These are phyloP conservation scores for roundworm (Caenorhabditis elegans) DNA, from an alignment of 1,140 invertebrate species.

Conservation along the genomic window DNA sequence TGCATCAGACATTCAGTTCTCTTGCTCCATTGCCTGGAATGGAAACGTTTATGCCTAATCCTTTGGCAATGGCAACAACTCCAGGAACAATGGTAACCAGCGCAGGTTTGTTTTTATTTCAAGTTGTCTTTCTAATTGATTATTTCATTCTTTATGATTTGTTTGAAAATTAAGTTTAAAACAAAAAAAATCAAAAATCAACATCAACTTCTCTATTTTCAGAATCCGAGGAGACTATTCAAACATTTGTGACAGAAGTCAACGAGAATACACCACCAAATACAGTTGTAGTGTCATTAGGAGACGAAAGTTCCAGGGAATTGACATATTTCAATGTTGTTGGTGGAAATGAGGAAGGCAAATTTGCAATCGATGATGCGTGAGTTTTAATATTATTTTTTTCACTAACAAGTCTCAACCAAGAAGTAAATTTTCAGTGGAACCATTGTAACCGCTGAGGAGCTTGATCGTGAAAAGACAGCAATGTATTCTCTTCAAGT, in stretches of 20 bases:
- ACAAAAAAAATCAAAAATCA: no score
- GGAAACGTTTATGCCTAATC: slow-evolving; percentile 45
- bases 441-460: slow-evolving; percentile 49
- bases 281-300: slow-evolving; percentile 58
- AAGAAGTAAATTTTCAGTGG: slow-evolving; percentile 49
- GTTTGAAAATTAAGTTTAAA: no score
- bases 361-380: slow-evolving; percentile 60
- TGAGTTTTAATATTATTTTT: slow-evolving; percentile 44
- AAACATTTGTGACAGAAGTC: slow-evolving; percentile 59
- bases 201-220: no score
- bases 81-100: slow-evolving; percentile 15
- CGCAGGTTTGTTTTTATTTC: slow-evolving; percentile 1
- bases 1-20: neutral
- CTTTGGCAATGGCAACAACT: slow-evolving; percentile 22
- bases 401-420: slow-evolving; percentile 8
- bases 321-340: slow-evolving; percentile 54
- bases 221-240: slow-evolving; percentile 48
- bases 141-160: no score
- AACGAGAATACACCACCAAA: slow-evolving; percentile 60
- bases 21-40: slow-evolving; percentile 37
- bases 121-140: no score
- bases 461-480: slow-evolving; percentile 55
- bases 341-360: slow-evolving; percentile 61
- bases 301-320: slow-evolving; percentile 41
- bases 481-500: slow-evolving; percentile 56